phyloP scores from a whole-genome alignment of 2,113 vertebrate species.

The Entosphenus tridentatus region DNA sequence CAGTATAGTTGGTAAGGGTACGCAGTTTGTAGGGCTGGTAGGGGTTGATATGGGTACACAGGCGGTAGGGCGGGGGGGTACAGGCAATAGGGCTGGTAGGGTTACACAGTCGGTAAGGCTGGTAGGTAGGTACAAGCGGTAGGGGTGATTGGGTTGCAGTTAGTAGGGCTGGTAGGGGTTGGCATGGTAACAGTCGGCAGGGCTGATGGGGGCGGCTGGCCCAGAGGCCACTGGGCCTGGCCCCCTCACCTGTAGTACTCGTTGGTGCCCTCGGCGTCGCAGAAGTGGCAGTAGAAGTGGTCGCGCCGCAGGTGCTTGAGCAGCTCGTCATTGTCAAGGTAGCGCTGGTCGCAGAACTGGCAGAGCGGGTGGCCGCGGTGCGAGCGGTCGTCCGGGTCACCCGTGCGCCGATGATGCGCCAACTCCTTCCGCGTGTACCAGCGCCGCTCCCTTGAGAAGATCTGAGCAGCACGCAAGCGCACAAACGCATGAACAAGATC shows the following conservation, averaged over 20 bases:
- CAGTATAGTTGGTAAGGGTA: too few relatives aligned
- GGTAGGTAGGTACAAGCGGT: too few relatives aligned
- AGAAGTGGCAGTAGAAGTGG: conserved; percentile 96
- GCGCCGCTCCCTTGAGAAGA: conserved; percentile 68
- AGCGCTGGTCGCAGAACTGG: conserved; percentile 86
- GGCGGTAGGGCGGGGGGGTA: too few relatives aligned
- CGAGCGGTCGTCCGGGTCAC: conserved; percentile 79
- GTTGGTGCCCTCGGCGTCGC: conserved; percentile 76
- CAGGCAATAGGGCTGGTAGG: too few relatives aligned
- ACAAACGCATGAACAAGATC: background rate
- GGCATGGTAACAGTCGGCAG: too few relatives aligned
- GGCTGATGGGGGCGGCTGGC: too few relatives aligned
- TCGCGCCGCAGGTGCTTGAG: conserved; percentile 74
- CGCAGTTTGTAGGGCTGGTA: too few relatives aligned
- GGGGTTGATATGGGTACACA: too few relatives aligned
- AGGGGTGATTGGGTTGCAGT: too few relatives aligned
- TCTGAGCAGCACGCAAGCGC: conserved; percentile 22
- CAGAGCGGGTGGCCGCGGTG: conserved; percentile 86
- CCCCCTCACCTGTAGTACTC: conserved; percentile 64
- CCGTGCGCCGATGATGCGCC: conserved; percentile 61
- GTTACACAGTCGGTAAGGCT: too few relatives aligned
- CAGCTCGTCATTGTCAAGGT: conserved; percentile 80
- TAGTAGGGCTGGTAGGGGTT: too few relatives aligned
- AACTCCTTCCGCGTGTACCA: conserved; percentile 92
- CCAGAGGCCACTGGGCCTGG: background rate